Conservation (phyloP, 2,888 invertebrate species). For the Hipparchia sbordonii region DNA sequence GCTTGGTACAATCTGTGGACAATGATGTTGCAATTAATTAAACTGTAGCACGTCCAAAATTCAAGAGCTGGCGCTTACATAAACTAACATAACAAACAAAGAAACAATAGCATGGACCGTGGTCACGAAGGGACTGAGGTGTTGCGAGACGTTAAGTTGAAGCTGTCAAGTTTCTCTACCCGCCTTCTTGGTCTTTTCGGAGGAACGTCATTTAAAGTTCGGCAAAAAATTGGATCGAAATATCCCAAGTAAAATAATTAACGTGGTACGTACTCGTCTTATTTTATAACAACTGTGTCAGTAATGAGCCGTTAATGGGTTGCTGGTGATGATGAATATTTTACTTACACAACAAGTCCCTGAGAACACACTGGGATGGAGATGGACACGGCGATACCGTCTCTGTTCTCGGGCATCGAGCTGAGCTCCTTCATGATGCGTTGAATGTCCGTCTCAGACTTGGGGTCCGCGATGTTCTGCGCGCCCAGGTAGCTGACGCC, state of each 20-base stretch:
- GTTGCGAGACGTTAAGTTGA: no score
- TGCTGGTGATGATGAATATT: neutral
- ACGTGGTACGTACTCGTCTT: no score
- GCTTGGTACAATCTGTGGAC: slow-evolving; percentile 90
- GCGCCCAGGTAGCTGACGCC: slow-evolving; percentile 97
- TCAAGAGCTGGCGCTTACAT: no score
- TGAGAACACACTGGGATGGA: slow-evolving; percentile 96
- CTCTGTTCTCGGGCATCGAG: slow-evolving; percentile 86
- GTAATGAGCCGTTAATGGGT: no score
- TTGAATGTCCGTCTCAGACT: slow-evolving; percentile 96
- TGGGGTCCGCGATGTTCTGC: slow-evolving; percentile 94
- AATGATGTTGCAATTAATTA: neutral
- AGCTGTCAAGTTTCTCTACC: no score
- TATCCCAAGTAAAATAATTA: no score
- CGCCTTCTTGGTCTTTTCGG: no score
- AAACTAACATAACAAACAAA: neutral
- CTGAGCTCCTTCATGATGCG: slow-evolving; percentile 96
- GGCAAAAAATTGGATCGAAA: no score
- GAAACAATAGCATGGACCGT: neutral
- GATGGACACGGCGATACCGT: slow-evolving; percentile 94
- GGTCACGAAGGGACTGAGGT: no score
- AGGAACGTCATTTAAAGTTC: no score
- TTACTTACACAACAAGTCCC: slow-evolving; percentile 94
- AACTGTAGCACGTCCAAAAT: no score
- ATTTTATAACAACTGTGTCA: no score